Base-by-base conservation (phyloP, 2,797 vertebrate species). In the Ispidina lecontei region DNA sequence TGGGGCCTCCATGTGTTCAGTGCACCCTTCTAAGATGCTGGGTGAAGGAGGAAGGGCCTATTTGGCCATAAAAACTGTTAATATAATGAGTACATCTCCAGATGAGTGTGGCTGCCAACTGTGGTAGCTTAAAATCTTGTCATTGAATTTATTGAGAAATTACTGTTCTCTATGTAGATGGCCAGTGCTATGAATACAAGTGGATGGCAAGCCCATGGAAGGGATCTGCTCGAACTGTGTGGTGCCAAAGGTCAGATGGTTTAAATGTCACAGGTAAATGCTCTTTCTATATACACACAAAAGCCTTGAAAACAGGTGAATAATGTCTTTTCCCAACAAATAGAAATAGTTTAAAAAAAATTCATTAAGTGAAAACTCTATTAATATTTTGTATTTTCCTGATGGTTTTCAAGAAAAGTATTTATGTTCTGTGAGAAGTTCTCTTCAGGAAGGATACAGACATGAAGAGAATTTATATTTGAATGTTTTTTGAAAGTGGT, bases 171-270 rank as follows among this genome's bases (percentile, higher is more conserved):
- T 77, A 26, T 94, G 54, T 95, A 99, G 99, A 98, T 82, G 99
- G 99, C 3, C 98, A 98, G 68, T 99, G 99, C 85, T 99, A 98
- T 23, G 98, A 99, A 69, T 99, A 99, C 95, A 98, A 98, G 80
- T 99, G 99, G 99, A 97, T 98, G 97, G 98, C 98, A 23, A 96
- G 98, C 56, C 81, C 96, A 0, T 99, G 99, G 99, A 99, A 98
- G 11, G 98, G 98, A 90, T 98, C 98, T 83, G 98, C 97, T 87
- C 97, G 98, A 25, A 97, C 98, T 1, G 94, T 98, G 74, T 99
- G 99, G 99, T 99, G 99, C 94, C 98, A 99, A 94, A 98, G 99
- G 68, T 99, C 99, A 5, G 99, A 99, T 14, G 99, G 99, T 75
- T 87, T 99, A 94, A 99, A 99, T 0, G 99, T 99, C 92, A 99